phyloP scores from a whole-genome alignment of 2,113 vertebrate genomes.

The Myanophis thanlyinensis region DNA sequence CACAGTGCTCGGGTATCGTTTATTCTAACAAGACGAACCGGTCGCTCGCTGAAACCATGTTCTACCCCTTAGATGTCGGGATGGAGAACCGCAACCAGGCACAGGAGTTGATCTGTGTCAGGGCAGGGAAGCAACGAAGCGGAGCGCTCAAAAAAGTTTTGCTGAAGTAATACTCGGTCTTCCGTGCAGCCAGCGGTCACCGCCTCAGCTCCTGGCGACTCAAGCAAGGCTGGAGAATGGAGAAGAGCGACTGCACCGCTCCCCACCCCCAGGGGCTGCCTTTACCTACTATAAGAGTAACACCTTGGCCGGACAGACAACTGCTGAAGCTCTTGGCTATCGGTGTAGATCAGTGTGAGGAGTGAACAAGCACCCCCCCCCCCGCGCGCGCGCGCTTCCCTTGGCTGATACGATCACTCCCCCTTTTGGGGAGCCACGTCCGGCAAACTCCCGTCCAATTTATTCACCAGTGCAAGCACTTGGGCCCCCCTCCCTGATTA shows the following conservation, averaged over 20 bases:
- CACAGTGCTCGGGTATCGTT: not conserved
- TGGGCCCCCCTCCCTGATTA: constrained; percentile 33
- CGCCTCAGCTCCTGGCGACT: not conserved
- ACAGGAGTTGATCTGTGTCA: too few species aligned
- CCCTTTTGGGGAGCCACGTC: not conserved
- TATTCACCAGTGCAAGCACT: constrained; percentile 9
- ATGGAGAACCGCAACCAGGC: not conserved
- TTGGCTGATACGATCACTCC: not conserved
- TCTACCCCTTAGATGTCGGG: not conserved
- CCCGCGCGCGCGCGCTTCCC: too few species aligned
- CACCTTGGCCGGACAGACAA: not conserved
- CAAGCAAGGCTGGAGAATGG: not conserved
- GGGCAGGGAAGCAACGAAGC: not conserved
- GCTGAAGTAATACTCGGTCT: not conserved
- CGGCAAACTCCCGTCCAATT: not conserved
- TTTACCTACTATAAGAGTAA: not conserved
- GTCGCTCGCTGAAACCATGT: not conserved
- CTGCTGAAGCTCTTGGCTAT: not conserved
- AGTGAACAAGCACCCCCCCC: not conserved
- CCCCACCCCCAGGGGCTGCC: not conserved
- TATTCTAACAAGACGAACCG: not conserved
- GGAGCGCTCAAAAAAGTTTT: not conserved
- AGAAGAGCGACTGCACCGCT: not conserved
- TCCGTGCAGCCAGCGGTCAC: not conserved
- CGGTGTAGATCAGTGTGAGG: not conserved